Base-by-base conservation (phyloP, 2,113 vertebrate species). In the Antechinus stuartii region DNA sequence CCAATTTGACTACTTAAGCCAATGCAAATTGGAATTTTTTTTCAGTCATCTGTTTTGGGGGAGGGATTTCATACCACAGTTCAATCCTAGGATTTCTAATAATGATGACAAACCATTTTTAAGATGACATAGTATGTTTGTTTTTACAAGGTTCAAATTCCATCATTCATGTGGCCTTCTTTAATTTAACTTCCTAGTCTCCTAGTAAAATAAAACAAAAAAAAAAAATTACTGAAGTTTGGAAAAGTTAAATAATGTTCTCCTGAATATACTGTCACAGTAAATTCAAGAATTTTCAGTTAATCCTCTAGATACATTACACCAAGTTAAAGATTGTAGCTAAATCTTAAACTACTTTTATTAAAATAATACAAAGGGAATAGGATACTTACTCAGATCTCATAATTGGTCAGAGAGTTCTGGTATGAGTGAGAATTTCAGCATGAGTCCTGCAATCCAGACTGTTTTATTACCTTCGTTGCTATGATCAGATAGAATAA, bases 1-100 rank as follows among this genome's bases (percentile, higher is more conserved):
- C 94, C 94, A 96, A 96, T 96, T 96, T 97, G 96, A 98, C 97
- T 96, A 97, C 95, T 96, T 97, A 94, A 97, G 96, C 96, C 97
- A 96, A 91, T 52, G 94, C 94, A 93, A 91, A 53, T 95, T 2
- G 89, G 95, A 97, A 96, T 97, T 95, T 97, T 94, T 49, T 96
- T 96, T 96, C 97, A 97, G 97, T 96, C 97, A 90, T 96, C 90
- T 93, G 95, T 97, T 97, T 97, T 96, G 94, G 94, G 92, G 95
- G 93, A 2, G 2, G 95, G 90, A 93, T 96, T 93, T 96, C 95
- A 93, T 92, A 57, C 94, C 68, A 96, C 95, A 76, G 94, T 92
- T 97, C 93, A 95, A 91, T 96, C 50, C 22, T 0, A 95, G 94
- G 53, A 46, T 54, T 96, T 96, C 97, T 97, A 95, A 95, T 96